phyloP scores from a whole-genome alignment of 2,888 invertebrate species.

The Pseudeuparius sepicola region DNA sequence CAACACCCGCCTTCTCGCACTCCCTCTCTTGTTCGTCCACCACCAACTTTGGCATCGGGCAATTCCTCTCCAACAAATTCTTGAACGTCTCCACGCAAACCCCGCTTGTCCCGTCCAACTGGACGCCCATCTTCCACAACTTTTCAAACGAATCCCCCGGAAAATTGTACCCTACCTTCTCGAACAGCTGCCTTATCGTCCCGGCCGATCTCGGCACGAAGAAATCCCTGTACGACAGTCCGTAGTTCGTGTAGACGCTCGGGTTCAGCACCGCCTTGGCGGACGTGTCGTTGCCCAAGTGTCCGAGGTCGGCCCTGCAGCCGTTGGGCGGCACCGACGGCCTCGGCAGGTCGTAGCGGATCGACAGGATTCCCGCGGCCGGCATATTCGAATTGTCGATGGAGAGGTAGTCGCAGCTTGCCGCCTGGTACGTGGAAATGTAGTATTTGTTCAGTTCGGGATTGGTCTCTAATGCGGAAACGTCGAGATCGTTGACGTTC shows the following conservation, averaged over 20 bases:
- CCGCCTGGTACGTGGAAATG: constrained; percentile 30
- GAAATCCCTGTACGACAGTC: constrained; percentile 38
- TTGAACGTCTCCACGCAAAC: constrained; percentile 48
- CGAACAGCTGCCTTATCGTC: constrained; percentile 42
- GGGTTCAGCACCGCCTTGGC: constrained; percentile 37
- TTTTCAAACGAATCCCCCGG: constrained; percentile 41
- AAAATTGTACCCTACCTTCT: constrained; percentile 43
- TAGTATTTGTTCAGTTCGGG: constrained; percentile 30
- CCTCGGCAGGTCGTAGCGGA: constrained; percentile 27
- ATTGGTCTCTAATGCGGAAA: not conserved
- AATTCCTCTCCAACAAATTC: constrained; percentile 28
- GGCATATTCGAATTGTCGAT: constrained; percentile 32
- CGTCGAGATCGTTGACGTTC: no score
- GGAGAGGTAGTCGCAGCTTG: constrained; percentile 29
- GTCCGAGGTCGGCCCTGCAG: constrained; percentile 31
- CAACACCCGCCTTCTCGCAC: no score
- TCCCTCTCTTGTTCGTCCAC: constrained; percentile 26
- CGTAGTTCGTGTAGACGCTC: constrained; percentile 39
- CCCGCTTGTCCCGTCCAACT: constrained; percentile 42
- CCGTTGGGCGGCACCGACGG: constrained; percentile 28
- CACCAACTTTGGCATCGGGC: constrained; percentile 23
- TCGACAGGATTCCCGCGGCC: constrained; percentile 31
- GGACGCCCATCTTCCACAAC: constrained; percentile 44
- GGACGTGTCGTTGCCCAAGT: constrained; percentile 33
- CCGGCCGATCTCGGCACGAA: constrained; percentile 33